Evolutionary conservation across 2,113 vertebrate species (phyloP), one percentile per base, ranked within the genome.

Genomic region (Phainopepla nitens): DNA sequence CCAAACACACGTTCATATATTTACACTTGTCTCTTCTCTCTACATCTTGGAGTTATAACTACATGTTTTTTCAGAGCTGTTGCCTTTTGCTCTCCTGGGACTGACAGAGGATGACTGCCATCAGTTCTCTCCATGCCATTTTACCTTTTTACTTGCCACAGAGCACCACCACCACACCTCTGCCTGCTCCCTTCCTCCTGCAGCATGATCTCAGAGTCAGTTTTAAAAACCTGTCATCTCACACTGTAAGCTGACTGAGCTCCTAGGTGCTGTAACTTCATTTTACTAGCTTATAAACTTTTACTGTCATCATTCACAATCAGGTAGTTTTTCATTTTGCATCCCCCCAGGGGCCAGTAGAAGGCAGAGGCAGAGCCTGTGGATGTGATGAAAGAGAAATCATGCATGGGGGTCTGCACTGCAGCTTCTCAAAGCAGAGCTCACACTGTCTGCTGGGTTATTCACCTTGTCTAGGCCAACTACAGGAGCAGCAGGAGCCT

Each of bases 201-300:
- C 1, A 94, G 73, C 23, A 6, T 94, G 92, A 83, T 80, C 95
- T 75, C 90, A 51, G 89, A 82, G 93, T 16, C 9, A 68, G 90
- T 53, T 95, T 93, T 97, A 97, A 97, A 98, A 97, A 9, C 42
- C 56, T 82, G 81, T 81, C 97, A 96, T 96, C 97, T 97, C 97
- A 94, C 94, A 72, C 28, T 76, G 94, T 57, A 87, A 94, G 90
- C 62, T 92, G 95, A 93, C 96, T 97, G 97, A 97, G 94, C 97
- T 97, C 97, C 94, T 91, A 97, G 96, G 97, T 94, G 85, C 97
- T 87, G 90, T 98, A 98, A 96, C 95, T 97, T 98, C 94, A 87
- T 97, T 98, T 98, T 97, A 98, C 97, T 71, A 97, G 97, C 97
- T 97, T 97, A 97, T 98, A 97, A 98, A 98, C 96, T 98, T 98